phyloP scores from a whole-genome alignment of 1,140 invertebrate species.

The Ceratosolen fusciceps region DNA sequence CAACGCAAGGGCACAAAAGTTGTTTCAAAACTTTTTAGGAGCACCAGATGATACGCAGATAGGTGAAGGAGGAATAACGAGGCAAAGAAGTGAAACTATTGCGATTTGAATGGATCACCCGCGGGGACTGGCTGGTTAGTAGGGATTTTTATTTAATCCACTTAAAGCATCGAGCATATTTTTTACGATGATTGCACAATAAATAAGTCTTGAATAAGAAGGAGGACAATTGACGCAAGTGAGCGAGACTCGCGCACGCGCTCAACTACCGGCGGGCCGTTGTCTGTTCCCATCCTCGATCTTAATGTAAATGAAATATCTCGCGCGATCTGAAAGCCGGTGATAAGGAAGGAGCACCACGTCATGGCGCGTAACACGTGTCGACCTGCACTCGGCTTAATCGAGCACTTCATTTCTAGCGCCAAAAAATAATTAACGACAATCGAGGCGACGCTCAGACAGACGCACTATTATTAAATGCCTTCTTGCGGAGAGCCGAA shows the following conservation, averaged over 20 bases:
- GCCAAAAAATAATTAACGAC: too few species aligned
- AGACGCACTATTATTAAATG: too few species aligned
- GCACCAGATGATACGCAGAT: too few species aligned
- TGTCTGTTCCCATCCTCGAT: background rate
- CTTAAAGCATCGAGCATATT: background rate
- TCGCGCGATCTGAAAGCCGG: background rate
- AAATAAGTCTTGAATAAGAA: background rate
- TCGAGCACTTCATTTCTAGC: too few species aligned
- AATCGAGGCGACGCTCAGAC: too few species aligned
- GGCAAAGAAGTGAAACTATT: too few species aligned
- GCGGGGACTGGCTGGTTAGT: background rate
- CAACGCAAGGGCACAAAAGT: too few species aligned
- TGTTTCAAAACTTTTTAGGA: too few species aligned
- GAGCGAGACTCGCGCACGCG: background rate
- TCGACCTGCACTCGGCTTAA: background rate
- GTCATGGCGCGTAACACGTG: background rate
- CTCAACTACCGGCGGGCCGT: background rate
- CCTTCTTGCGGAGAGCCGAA: background rate
- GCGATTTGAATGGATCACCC: too few species aligned
- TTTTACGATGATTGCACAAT: constrained; percentile 25
- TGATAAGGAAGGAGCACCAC: constrained; percentile 4
- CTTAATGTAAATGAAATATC: constrained; percentile 35
- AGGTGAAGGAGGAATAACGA: too few species aligned
- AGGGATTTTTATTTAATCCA: constrained; percentile 26
- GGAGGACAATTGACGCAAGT: constrained; percentile 25